Evolutionary conservation across 2,888 invertebrate species (phyloP), one percentile per base, ranked within the genome.

Genomic region (Tetropium fuscum): DNA sequence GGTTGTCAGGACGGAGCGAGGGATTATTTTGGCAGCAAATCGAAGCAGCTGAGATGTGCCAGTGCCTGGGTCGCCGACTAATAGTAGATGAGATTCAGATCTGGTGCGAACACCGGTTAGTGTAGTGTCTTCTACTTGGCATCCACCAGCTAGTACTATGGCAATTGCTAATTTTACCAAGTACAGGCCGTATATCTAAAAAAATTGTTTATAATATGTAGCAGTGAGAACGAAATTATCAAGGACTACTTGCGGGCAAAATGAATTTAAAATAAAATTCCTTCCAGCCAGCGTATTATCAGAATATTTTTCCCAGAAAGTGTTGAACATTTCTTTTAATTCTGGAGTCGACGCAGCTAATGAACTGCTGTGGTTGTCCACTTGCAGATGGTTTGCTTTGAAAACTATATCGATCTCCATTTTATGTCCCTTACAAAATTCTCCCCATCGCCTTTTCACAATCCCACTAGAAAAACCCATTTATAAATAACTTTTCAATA

Each of bases 41-140:
- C 90, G 87, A 16, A 68, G 56, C 47, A 96, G 82, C 79, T 95
- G 93, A 0, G 95, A 95, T 78, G 95, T 95, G 3, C 94, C 95
- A 1, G 95, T 94, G 8, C 95, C 95, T 76, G 91, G 89, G 84
- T 96, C 96, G 2, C 96, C 96, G 15, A 95, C 91, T 18, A 97
- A 79, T 48, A 96, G 82, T 63, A 96, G 82, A 83, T 97, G 96
- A 13, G 93, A 89, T 76, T 95, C 93, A 1, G 94, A 93, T 60
- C 96, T 79, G 1, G 85, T 84, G 49, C 69, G 67, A 4, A 77
- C 68, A 20, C 75, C 75, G 6, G 74, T 74, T 43, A 71, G 68
- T 34, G 63, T 58, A 72, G 83, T 83, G 20, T 84, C 83, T 16
- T 84, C 80, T 61, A 81, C 81, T 40, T 80, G 70, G 51, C 84